Conservation (phyloP, 2,888 invertebrate species). For the Eucera pruinosa region DNA sequence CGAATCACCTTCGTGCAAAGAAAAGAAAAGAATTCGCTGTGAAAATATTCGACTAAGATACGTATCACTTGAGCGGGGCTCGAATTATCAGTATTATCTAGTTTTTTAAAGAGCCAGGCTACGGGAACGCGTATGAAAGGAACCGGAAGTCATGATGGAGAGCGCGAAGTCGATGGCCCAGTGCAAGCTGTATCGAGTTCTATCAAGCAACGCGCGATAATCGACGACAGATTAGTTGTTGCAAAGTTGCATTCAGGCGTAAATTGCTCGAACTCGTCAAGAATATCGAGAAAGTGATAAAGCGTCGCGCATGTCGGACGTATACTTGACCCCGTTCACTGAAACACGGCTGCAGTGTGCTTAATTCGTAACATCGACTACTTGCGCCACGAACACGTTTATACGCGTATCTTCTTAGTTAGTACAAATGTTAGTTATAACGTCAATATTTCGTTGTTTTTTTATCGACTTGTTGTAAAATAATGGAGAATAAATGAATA, state of each 20-base stretch:
- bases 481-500: not conserved
- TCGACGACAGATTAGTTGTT: conserved; percentile 20
- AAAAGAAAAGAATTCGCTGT: not conserved
- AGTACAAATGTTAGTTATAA: not conserved
- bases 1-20: not conserved
- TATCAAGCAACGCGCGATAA: conserved; percentile 23
- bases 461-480: not conserved
- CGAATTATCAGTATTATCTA: conserved; percentile 58
- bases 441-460: not conserved
- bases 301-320: not conserved
- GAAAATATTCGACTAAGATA: not conserved
- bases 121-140: conserved; percentile 9
- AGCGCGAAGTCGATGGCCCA: conserved; percentile 23
- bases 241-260: conserved; percentile 6
- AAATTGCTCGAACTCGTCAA: not conserved
- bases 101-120: conserved; percentile 46
- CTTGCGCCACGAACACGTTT: conserved; percentile 5
- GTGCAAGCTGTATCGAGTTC: conserved; percentile 26
- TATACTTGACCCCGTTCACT: conserved; percentile 22
- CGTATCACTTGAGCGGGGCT: conserved; percentile 35
- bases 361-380: conserved; percentile 18
- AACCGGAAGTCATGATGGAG: conserved; percentile 27
- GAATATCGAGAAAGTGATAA: conserved; percentile 4
- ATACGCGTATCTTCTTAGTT: not conserved
- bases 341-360: conserved; percentile 10